Conservation (phyloP, 2,797 vertebrate species). For the Gallirallus australis region DNA sequence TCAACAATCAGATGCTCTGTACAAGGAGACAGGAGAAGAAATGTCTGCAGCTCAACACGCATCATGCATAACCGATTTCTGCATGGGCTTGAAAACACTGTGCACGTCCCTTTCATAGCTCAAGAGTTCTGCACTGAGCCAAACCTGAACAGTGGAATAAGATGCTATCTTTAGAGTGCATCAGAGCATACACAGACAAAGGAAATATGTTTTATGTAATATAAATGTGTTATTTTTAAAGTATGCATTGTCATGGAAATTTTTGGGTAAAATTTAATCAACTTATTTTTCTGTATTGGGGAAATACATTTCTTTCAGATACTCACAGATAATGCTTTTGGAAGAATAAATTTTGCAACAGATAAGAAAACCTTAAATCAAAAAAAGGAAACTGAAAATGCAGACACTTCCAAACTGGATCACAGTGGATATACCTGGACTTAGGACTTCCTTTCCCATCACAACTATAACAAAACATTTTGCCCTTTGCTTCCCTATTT, state of each 20-base stretch:
- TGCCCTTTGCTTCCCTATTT: not conserved
- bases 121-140: not conserved
- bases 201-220: not conserved
- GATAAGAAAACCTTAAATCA: not conserved
- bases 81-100: not conserved
- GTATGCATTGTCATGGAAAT: not conserved
- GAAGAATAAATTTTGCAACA: not conserved
- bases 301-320: not conserved
- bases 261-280: not conserved
- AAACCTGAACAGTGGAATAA: not conserved
- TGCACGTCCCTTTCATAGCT: not conserved
- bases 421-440: not conserved
- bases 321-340: not conserved
- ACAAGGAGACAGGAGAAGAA: not conserved
- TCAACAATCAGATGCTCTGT: slow-evolving; percentile 14
- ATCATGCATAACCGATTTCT: not conserved
- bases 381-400: not conserved
- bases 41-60: not conserved
- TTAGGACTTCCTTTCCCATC: not conserved
- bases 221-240: not conserved
- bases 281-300: not conserved
- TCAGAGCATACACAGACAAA: not conserved
- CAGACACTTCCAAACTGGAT: not conserved
- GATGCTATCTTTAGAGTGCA: not conserved
- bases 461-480: not conserved